A percentile compares a stretch with the other conserved stretches of the same genome.
Conservation (phyloP, 2,888 invertebrate genomes). For the Clunio marinus region DNA sequence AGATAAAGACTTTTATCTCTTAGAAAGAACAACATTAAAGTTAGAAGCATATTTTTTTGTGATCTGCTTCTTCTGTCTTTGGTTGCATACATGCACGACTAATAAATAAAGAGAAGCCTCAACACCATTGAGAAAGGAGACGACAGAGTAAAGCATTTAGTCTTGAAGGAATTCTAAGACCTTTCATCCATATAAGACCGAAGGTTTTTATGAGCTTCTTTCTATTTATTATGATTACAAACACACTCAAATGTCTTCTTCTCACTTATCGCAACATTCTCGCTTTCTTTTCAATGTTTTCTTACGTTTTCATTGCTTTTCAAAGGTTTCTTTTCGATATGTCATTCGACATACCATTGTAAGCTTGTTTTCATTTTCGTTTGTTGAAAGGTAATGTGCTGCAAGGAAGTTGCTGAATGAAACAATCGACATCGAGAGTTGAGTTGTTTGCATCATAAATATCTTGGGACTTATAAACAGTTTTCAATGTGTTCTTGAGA, state of each 20-base stretch:
- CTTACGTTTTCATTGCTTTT: background rate
- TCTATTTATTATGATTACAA: conserved; percentile 1
- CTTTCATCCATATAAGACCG: background rate
- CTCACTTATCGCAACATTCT: conserved; percentile 17
- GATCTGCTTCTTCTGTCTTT: conserved; percentile 9
- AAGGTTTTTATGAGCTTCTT: no score
- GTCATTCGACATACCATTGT: background rate
- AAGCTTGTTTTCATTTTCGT: no score
- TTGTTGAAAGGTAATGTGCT: background rate
- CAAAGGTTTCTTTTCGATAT: background rate
- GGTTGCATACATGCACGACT: background rate
- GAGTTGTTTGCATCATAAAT: no score
- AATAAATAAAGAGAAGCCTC: background rate
- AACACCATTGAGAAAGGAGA: background rate
- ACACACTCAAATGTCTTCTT: conserved; percentile 10
- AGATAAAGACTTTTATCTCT: background rate
- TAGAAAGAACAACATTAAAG: no score
- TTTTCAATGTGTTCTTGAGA: no score
- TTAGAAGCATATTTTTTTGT: background rate
- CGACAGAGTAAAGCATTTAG: conserved; percentile 1
- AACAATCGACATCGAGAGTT: background rate
- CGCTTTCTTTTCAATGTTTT: conserved; percentile 34
- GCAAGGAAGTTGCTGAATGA: background rate
- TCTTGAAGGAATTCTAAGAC: conserved; percentile 15
- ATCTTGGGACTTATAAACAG: no score